A percentile compares a stretch with the other conserved stretches of the same genome.
Conservation (phyloP, 2,113 vertebrate genomes). For the Etheostoma cragini region DNA sequence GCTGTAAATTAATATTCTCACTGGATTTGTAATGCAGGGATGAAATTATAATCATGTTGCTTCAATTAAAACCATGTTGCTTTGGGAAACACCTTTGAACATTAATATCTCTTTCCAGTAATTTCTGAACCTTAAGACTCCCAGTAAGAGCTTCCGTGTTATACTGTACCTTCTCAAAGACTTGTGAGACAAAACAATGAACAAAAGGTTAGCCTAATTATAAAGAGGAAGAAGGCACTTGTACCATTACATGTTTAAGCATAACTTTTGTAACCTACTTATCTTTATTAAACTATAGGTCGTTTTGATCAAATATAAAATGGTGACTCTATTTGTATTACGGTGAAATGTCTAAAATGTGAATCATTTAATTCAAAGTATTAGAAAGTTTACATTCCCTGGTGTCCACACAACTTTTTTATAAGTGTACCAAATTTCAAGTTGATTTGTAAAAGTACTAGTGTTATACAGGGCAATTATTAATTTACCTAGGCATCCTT, state of each 20-base stretch:
- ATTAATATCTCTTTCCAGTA: slow-evolving; percentile 36
- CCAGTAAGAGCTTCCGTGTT: slow-evolving; percentile 8
- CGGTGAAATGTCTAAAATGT: not conserved
- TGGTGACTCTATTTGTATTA: not conserved
- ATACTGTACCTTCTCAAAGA: slow-evolving; percentile 3
- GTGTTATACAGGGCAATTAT: not conserved
- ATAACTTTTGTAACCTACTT: not conserved
- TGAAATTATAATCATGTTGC: slow-evolving; percentile 41
- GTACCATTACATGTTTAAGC: not conserved
- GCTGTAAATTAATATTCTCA: slow-evolving; percentile 44
- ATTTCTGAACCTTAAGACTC: slow-evolving; percentile 19
- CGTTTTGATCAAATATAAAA: not conserved
- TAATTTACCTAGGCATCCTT: not conserved
- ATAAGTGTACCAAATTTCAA: not conserved
- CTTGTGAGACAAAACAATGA: not conserved
- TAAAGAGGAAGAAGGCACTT: not conserved
- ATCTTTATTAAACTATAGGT: not conserved
- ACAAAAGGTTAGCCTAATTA: slow-evolving; percentile 1
- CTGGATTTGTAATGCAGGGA: slow-evolving; percentile 23
- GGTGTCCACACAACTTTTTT: not conserved
- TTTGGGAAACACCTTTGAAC: slow-evolving; percentile 44
- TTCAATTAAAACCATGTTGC: slow-evolving; percentile 60
- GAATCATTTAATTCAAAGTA: not conserved
- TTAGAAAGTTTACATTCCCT: not conserved
- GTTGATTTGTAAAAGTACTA: not conserved